Evolutionary conservation across 1,140 invertebrate species (phyloP).

Genomic region (Drosophila novamexicana): DNA sequence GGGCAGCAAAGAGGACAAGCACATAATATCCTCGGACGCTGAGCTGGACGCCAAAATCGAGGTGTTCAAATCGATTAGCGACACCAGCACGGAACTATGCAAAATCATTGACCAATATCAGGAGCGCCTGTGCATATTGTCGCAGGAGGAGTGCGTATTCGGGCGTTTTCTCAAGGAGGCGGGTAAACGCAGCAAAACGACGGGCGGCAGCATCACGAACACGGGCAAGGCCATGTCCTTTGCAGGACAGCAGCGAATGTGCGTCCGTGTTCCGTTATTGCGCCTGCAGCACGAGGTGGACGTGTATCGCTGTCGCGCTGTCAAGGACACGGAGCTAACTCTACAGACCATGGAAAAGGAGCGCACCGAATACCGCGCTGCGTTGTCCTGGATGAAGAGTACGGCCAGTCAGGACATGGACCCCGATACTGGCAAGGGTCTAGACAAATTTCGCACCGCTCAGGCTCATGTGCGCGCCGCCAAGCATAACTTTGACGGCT

Average conservation of each 20-base stretch:
- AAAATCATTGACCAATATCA: conserved; percentile 97
- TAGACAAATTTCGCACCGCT: conserved; percentile 98
- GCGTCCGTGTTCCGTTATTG: conserved; percentile 93
- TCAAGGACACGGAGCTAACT: conserved; percentile 96
- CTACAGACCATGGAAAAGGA: conserved; percentile 93
- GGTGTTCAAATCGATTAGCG: conserved; percentile 97
- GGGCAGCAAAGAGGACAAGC: conserved; percentile 99
- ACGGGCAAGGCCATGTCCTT: conserved; percentile 97
- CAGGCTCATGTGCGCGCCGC: conserved; percentile 89
- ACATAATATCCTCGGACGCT: conserved; percentile 97
- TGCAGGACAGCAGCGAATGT: conserved; percentile 96
- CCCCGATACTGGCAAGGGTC: conserved; percentile 97
- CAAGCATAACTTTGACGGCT: conserved; percentile 96
- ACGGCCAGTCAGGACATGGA: conserved; percentile 97
- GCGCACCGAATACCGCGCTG: conserved; percentile 97
- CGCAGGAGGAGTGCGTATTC: conserved; percentile 97
- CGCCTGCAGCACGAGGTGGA: conserved; percentile 98
- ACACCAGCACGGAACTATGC: conserved; percentile 95
- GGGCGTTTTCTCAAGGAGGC: conserved; percentile 97
- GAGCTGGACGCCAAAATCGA: conserved; percentile 99
- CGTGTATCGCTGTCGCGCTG: conserved; percentile 96
- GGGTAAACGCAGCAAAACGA: conserved; percentile 93
- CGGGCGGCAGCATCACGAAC: conserved; percentile 96
- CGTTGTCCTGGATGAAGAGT: conserved; percentile 98
- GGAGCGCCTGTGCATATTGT: conserved; percentile 95